Evolutionary conservation across 2,797 vertebrate genomes (phyloP).

Genomic region (Muscicapa comitata): DNA sequence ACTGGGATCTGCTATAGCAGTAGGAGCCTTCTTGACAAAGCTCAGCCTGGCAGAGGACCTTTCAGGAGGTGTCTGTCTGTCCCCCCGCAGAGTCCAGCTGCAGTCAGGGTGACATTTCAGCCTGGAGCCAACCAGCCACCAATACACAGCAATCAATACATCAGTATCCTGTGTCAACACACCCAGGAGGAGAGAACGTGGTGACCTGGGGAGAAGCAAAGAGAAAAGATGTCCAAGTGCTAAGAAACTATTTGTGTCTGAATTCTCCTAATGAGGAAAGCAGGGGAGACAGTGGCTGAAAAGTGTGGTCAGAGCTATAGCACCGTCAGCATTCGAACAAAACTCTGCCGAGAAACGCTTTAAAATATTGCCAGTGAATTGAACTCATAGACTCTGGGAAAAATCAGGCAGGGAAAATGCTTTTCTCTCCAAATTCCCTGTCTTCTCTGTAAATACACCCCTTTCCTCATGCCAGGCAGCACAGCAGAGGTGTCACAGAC

Average conservation of each 20-base stretch:
- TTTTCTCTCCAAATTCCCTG: not conserved
- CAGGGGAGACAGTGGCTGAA: not conserved
- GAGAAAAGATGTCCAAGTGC: not conserved
- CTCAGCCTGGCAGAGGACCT: not conserved
- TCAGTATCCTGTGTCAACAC: not conserved
- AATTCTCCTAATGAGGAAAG: not conserved
- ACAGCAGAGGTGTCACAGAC: not conserved
- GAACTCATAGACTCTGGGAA: not conserved
- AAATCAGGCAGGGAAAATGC: not conserved
- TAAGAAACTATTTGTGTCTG: not conserved
- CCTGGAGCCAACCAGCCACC: not conserved
- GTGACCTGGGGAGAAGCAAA: not conserved
- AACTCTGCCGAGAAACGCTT: not conserved
- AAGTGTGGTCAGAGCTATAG: not conserved
- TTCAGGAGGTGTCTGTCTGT: not conserved
- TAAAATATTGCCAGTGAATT: not conserved
- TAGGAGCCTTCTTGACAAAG: not conserved
- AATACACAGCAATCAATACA: not conserved
- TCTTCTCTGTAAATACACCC: not conserved
- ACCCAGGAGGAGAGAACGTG: not conserved
- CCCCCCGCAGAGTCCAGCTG: not conserved
- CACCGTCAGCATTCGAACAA: accelerated
- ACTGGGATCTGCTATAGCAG: not conserved
- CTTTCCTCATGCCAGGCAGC: not conserved
- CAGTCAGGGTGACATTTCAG: not conserved